Evolutionary conservation across 2,888 invertebrate species (phyloP).

Genomic region (Thera obeliscata): DNA sequence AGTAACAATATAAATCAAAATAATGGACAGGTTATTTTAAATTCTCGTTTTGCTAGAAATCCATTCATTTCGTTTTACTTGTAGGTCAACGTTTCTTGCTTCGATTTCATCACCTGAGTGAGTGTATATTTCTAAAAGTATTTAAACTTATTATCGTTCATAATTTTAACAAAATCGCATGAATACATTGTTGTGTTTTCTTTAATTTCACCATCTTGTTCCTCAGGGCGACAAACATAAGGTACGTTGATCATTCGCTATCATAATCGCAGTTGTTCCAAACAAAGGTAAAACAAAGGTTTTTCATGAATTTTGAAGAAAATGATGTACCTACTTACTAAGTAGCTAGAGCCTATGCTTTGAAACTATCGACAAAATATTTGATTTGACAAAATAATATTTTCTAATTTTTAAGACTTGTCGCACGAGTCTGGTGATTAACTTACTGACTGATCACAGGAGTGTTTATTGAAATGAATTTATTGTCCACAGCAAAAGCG

Average conservation of each 20-base stretch:
- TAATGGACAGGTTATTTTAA: conserved; percentile 20
- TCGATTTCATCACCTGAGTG: background rate
- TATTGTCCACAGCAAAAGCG: conserved; percentile 81
- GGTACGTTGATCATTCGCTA: conserved; percentile 33
- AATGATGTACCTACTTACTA: background rate
- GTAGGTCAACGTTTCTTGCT: background rate
- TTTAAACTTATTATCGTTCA: background rate
- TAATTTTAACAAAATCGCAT: background rate
- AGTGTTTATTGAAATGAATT: background rate
- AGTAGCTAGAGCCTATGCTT: background rate
- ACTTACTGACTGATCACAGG: background rate
- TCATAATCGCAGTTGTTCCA: conserved; percentile 25
- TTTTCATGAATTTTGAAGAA: conserved; percentile 14
- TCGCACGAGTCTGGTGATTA: background rate
- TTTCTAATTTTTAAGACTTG: background rate
- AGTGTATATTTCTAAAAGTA: background rate
- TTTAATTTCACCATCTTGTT: conserved; percentile 28
- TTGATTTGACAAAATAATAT: background rate
- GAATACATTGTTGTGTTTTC: conserved; percentile 25
- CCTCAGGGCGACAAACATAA: conserved; percentile 31
- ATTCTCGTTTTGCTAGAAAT: conserved; percentile 11
- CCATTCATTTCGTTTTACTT: background rate
- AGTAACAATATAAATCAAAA: conserved; percentile 5
- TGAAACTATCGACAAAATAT: background rate
- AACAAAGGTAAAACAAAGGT: conserved; percentile 25